Base-by-base conservation (phyloP, 2,797 vertebrate species). In the Geotrypetes seraphini region DNA sequence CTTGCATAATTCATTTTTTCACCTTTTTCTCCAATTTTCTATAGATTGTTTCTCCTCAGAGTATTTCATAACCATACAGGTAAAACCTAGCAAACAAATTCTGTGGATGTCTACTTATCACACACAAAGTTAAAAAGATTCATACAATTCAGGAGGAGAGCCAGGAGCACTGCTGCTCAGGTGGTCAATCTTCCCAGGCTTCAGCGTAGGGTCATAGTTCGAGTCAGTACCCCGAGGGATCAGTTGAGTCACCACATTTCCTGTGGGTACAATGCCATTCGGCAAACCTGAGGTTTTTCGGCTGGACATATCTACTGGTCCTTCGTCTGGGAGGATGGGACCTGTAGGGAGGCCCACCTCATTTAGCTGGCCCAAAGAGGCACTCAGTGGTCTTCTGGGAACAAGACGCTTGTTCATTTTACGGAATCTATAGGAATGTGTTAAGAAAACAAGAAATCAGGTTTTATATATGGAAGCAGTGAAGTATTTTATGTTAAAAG, bases 351-450 rank as follows among this genome's bases (percentile, higher is more conserved):
- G 57, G 50, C 87, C 87, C 53, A 86, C 81, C 53, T 90, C 84
- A 7, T 87, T 87, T 18, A 90, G 77, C 7, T 88, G 86, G 41
- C 81, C 78, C 37, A 88, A 71, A 26, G 88, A 88, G 41, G 85
- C 83, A 69, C 88, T 88, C 57, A 86, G 58, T 15, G 83, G 76
- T 67, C 81, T 84, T 53, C 94, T 81, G 39, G 89, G 85, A 47
- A 88, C 85, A 33, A 94, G 73, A 10, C 94, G 92, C 52, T 97
- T 99, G 62, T 97, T 99, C 91, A 96, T 97, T 72, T 97, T 97
- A 47, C 96, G 91, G 70, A 97, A 98, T 53, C 96, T 99, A 60
- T 8, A 26, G 7, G 24, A 54, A 53, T n/a, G n/a, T n/a, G n/a
- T n/a, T n/a, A n/a, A n/a, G n/a, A n/a, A n/a, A n/a, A n/a, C n/a